phyloP scores from a whole-genome alignment of 1,140 invertebrate species.

The Halictus rubicundus region DNA sequence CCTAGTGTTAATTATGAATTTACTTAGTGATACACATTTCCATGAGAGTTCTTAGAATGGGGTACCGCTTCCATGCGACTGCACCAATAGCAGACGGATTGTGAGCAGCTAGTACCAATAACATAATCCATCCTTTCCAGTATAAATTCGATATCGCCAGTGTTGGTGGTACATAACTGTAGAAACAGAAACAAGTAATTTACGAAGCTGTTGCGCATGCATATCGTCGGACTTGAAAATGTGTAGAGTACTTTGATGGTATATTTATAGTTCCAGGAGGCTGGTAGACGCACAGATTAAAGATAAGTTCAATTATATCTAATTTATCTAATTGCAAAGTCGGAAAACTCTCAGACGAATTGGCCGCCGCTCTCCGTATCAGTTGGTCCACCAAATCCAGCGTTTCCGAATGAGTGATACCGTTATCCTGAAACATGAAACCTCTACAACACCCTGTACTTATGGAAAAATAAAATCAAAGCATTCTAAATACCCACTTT shows the following conservation, averaged over 20 bases:
- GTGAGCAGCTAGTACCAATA: slow-evolving; percentile 94
- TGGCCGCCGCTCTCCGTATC: slow-evolving; percentile 89
- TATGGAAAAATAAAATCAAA: not conserved
- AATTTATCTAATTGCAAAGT: slow-evolving; percentile 89
- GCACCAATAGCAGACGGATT: slow-evolving; percentile 94
- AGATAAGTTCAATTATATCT: slow-evolving; percentile 93
- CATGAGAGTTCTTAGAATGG: slow-evolving; percentile 94
- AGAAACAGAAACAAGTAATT: slow-evolving; percentile 29
- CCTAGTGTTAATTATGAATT: slow-evolving; percentile 69
- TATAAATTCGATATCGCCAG: slow-evolving; percentile 95
- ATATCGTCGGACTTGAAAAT: slow-evolving; percentile 24
- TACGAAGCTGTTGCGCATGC: slow-evolving; percentile 9
- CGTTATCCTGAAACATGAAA: slow-evolving; percentile 85
- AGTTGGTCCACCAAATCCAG: slow-evolving; percentile 93
- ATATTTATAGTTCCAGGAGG: slow-evolving; percentile 96
- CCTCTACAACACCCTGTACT: not conserved
- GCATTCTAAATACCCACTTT: slow-evolving; percentile 80
- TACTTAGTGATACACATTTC: slow-evolving; percentile 98
- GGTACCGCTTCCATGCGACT: slow-evolving; percentile 93
- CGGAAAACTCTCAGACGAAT: slow-evolving; percentile 85
- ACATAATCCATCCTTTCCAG: slow-evolving; percentile 96
- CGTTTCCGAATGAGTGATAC: slow-evolving; percentile 89
- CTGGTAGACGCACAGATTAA: slow-evolving; percentile 94
- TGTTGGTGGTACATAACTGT: slow-evolving; percentile 91
- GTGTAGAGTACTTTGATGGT: slow-evolving; percentile 84